These are phyloP conservation scores for Chloropsis cyanopogon DNA, from an alignment of 2,113 vertebrate genomes.

Conservation along the genomic window DNA sequence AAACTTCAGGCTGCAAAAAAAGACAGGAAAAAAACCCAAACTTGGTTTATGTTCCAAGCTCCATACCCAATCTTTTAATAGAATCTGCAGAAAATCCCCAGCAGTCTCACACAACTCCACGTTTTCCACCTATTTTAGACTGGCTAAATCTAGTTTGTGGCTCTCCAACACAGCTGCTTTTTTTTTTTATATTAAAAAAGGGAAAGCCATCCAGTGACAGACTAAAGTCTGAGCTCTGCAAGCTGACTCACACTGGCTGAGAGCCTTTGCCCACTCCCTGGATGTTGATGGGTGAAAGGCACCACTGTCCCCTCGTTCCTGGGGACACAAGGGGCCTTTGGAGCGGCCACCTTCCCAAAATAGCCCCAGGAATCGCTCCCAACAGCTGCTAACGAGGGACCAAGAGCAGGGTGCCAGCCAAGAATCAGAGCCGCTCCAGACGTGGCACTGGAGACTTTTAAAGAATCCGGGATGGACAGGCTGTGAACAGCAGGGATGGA, in stretches of 20 bases:
- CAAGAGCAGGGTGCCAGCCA: not conserved
- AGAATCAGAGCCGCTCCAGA: not conserved
- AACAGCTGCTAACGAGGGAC: not conserved
- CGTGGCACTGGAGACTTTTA: not conserved
- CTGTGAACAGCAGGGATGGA: fast-evolving
- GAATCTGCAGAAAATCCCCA: not conserved
- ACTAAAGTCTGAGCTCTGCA: not conserved
- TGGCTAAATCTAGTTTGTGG: not conserved
- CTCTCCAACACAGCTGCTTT: not conserved
- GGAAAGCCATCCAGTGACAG: not conserved
- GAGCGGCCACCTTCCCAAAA: not conserved
- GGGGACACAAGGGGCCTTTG: not conserved
- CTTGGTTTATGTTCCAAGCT: not conserved
- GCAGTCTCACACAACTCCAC: not conserved
- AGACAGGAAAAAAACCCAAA: not conserved
- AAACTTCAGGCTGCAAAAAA: not conserved
- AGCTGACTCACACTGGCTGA: not conserved
- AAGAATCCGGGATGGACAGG: not conserved
- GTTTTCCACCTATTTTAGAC: not conserved
- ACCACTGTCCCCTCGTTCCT: fast-evolving
- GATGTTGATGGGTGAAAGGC: fast-evolving
- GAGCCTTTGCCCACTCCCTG: not conserved
- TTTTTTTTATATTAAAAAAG: not conserved
- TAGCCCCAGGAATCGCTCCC: not conserved
- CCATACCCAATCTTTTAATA: not conserved